Evolutionary conservation across 2,113 vertebrate species (phyloP), one percentile per base, ranked within the genome.

Genomic region (Lepus americanus): DNA sequence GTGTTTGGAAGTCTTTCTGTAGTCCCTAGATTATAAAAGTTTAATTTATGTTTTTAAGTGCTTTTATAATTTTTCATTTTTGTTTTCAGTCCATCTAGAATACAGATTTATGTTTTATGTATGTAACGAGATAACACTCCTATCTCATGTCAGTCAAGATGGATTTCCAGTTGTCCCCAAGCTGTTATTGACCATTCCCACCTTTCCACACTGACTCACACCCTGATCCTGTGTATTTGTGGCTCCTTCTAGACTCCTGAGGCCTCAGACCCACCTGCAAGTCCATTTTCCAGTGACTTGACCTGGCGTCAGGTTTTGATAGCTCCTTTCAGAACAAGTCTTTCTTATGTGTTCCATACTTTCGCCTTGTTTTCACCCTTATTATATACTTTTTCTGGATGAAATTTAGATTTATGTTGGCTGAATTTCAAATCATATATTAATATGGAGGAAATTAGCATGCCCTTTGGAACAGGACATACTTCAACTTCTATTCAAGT

Each of bases 11-110:
- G 55, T 23, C 3, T 61, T 79, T 63, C 74, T 69, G n/a, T 67
- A 55, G 19, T 29, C 49, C 13, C 36, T 23, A 72, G 16, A 77
- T 78, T 77, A 72, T 44, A 91, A 93, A 93, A 82, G 44, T 76
- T 92, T 92, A 51, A 72, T 36, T 79, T 49, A 19, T 88, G 25
- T 66, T 76, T 74, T 78, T 78, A 70, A 76, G 20, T 10, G 74
- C 66, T 91, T 89, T 93, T 44, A 27, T 79, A 88, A 66, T 76
- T 93, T 92, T 94, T 13, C 59, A 66, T 10, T 79, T 95, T 90
- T 84, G 36, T 55, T 87, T 86, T 92, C 53, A 90, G 74, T 66
- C n/a, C 9, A 20, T 59, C 22, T 63, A 14, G 44, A 72, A 77
- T 81, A 72, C 25, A 64, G 23, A 73, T 36, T 17, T 10, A 53